Percentiles rank a stretch among this genome's conserved stretches.
Conservation (phyloP, 37 sponge, comb jelly and placozoan genomes). For the Bolinopsis microptera region DNA sequence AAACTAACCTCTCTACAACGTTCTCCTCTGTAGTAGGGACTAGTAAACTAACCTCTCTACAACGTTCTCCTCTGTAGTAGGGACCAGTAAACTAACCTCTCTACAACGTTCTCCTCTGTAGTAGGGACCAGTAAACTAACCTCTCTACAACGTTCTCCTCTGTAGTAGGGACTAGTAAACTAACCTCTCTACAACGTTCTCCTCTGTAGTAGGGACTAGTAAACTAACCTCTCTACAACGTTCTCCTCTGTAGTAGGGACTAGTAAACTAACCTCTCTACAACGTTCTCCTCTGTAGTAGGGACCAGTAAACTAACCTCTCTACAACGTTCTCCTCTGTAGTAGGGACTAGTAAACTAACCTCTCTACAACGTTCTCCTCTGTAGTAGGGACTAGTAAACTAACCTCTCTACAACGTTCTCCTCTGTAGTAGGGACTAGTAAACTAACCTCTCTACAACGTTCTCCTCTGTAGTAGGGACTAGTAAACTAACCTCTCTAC, state of each 20-base stretch:
- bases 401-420: slow-evolving; percentile 72
- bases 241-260: slow-evolving; percentile 73
- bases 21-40: too few relatives aligned
- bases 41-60: slow-evolving; percentile 65
- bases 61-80: slow-evolving; percentile 75
- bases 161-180: slow-evolving; percentile 71
- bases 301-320: too few relatives aligned
- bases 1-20: slow-evolving; percentile 80
- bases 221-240: slow-evolving; percentile 68
- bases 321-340: slow-evolving; percentile 71
- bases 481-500: slow-evolving; percentile 65
- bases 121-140: too few relatives aligned
- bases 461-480: too few relatives aligned
- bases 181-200: slow-evolving; percentile 79
- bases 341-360: slow-evolving; percentile 71
- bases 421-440: slow-evolving; percentile 70
- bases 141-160: slow-evolving; percentile 73
- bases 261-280: slow-evolving; percentile 79
- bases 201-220: too few relatives aligned
- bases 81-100: slow-evolving; percentile 73
- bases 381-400: too few relatives aligned
- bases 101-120: slow-evolving; percentile 77
- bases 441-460: slow-evolving; percentile 80
- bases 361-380: slow-evolving; percentile 81
- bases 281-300: too few relatives aligned